These are phyloP conservation scores for Erpornis zantholeuca DNA, from an alignment of 2,113 vertebrate species.

Conservation along the genomic window DNA sequence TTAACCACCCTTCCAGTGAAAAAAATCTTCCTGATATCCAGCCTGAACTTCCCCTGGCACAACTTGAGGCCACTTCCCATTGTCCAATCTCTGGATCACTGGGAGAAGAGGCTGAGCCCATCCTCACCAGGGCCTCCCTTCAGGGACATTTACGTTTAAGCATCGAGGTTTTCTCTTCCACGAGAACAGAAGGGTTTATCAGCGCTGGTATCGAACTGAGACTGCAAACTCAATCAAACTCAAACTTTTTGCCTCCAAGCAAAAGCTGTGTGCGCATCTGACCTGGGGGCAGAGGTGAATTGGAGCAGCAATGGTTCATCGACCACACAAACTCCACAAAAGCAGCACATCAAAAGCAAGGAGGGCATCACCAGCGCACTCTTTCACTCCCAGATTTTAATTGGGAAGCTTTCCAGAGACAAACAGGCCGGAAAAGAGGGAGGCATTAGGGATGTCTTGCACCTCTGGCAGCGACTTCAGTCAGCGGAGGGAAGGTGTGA, in stretches of 20 bases:
- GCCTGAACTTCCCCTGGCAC: not conserved
- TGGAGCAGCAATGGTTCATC: not conserved
- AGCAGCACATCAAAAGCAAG: not conserved
- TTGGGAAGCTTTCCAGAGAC: not conserved
- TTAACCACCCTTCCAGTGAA: not conserved
- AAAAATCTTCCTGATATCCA: not conserved
- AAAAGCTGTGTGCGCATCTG: not conserved
- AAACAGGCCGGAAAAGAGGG: not conserved
- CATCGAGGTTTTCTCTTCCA: not conserved
- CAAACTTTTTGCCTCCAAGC: rapidly evolving
- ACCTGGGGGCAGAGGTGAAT: rapidly evolving
- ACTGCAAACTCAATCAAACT: too few relatives aligned
- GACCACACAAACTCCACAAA: rapidly evolving
- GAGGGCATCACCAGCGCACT: not conserved
- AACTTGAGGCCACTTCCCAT: not conserved
- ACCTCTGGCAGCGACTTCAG: not conserved
- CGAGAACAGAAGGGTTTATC: not conserved
- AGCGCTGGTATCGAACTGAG: not conserved
- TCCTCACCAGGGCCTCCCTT: not conserved
- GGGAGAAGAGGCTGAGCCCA: not conserved
- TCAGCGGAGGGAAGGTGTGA: not conserved
- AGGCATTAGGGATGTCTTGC: not conserved
- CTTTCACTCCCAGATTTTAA: not conserved
- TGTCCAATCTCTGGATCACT: not conserved
- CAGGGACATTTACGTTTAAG: not conserved